Base-by-base conservation (phyloP, 2,888 invertebrate species). In the Chaetogeoica ovagalla region DNA sequence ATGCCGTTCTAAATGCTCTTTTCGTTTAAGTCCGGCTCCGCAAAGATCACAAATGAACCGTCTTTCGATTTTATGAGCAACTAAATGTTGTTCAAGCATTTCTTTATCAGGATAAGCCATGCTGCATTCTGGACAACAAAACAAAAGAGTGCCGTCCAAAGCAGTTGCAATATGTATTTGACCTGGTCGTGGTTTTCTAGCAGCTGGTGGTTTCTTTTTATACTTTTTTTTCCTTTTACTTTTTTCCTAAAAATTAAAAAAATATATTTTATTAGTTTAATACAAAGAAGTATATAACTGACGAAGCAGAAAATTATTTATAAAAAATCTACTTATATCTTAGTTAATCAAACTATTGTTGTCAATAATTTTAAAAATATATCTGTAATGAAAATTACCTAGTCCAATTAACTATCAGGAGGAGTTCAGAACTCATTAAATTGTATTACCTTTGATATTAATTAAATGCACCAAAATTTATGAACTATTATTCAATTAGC, bases 1-100 rank as follows among this genome's bases (percentile, higher is more conserved):
- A 87, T 95, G 95, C 19, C 95, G 90, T 9, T 94, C 94, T 84
- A 95, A 87, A 86, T 95, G 94, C 87, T 95, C 94, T 86, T 95
- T 95, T 81, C 95, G 90, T 86, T 95, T 95, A 17, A 95, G 87
- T 0, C 94, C 94, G 62, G 94, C 94, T 84, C 94, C 94, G 86
- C 95, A 95, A 81, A 95, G 94, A 87, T 95, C 94, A 86, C 95
- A 95, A 82, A 85, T 84, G 82, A 85, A 86, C 82, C 93, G 88
- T 85, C 93, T 88, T 86, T 93, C 94, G 82, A 93, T 93, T 88
- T 93, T 93, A 85, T 94, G 93, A 48, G 91, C 91, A 15, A 91
- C 89, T 57, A 93, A 87, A 84, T 85, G 85, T 85, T 91, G 90
- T 85, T 94, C 93, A n/a, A 94, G 87, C 84, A 92, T 89, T 83